Conservation (phyloP, 2,797 vertebrate species). For the Melanotaenia parkinsoni region DNA sequence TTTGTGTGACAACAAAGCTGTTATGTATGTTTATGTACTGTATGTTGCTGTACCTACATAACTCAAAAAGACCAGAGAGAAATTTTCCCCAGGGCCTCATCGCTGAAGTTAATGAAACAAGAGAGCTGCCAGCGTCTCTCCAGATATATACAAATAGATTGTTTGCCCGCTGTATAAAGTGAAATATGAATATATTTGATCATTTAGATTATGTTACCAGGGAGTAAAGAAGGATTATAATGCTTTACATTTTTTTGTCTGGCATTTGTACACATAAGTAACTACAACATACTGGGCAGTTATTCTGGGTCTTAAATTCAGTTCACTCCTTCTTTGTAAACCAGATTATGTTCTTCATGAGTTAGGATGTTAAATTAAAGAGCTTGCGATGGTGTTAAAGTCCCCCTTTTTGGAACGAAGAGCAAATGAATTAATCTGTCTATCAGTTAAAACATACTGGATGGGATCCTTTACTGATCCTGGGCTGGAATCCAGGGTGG, state of each 20-base stretch:
- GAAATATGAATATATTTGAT: background rate
- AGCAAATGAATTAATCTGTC: conserved; percentile 8
- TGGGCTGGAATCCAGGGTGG: conserved; percentile 38
- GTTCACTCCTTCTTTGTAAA: background rate
- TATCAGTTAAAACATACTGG: conserved; percentile 9
- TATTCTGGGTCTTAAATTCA: background rate
- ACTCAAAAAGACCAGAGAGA: conserved; percentile 3
- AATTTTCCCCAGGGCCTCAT: conserved; percentile 17
- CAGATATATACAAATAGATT: conserved; percentile 19
- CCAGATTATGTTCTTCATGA: background rate
- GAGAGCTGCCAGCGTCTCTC: conserved; percentile 13
- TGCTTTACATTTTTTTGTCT: background rate
- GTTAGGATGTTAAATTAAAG: background rate
- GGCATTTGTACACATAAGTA: background rate
- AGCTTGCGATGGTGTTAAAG: background rate
- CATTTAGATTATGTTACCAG: background rate
- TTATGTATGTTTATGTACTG: background rate
- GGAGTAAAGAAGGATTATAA: background rate
- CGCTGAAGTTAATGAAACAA: conserved; percentile 17
- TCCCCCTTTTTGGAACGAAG: background rate
- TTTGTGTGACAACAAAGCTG: background rate
- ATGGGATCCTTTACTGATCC: conserved; percentile 12
- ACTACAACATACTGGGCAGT: background rate
- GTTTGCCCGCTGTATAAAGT: conserved; percentile 14
- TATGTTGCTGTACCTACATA: conserved; percentile 5